A percentile compares a stretch with the other conserved stretches of the same genome.
Conservation (phyloP, 1,140 invertebrate genomes). For the Saccostrea echinata region DNA sequence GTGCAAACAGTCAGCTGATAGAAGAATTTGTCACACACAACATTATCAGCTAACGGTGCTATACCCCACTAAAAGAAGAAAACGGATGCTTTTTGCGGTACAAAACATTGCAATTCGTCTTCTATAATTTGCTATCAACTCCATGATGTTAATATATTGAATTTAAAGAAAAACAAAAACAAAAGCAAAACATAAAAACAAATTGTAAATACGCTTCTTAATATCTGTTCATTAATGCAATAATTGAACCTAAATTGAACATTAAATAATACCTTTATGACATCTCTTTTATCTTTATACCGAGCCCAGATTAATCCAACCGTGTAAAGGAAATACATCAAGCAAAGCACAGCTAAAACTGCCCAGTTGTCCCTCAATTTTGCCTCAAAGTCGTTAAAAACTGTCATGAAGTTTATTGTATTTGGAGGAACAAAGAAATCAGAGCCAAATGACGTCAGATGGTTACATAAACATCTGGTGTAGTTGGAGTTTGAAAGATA, state of each 20-base stretch:
- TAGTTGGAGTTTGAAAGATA: slow-evolving; percentile 59
- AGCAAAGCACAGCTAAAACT: slow-evolving; percentile 67
- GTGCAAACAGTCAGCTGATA: slow-evolving; percentile 74
- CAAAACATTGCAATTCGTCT: not conserved
- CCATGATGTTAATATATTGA: too few relatives aligned
- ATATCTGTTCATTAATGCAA: too few relatives aligned
- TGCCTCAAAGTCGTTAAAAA: slow-evolving; percentile 67
- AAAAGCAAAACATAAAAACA: not conserved
- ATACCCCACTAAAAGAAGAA: slow-evolving; percentile 68
- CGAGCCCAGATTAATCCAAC: slow-evolving; percentile 68
- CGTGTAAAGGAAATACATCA: slow-evolving; percentile 65
- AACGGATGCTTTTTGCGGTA: not conserved
- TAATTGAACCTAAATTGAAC: too few relatives aligned
- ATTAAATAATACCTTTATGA: slow-evolving; percentile 63
- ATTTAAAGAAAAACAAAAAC: not conserved
- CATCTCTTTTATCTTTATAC: slow-evolving; percentile 69
- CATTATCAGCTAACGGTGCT: slow-evolving; percentile 71
- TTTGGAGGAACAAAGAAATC: slow-evolving; percentile 72
- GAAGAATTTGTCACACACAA: slow-evolving; percentile 66
- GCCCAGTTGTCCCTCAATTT: slow-evolving; percentile 71
- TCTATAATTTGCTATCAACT: too few relatives aligned
- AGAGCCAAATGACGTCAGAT: slow-evolving; percentile 70
- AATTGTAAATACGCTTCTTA: not conserved
- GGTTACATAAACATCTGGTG: slow-evolving; percentile 70
- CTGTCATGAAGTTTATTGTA: slow-evolving; percentile 68